Conservation (phyloP, 1,140 invertebrate genomes). For the Phenacoccus solenopsis region DNA sequence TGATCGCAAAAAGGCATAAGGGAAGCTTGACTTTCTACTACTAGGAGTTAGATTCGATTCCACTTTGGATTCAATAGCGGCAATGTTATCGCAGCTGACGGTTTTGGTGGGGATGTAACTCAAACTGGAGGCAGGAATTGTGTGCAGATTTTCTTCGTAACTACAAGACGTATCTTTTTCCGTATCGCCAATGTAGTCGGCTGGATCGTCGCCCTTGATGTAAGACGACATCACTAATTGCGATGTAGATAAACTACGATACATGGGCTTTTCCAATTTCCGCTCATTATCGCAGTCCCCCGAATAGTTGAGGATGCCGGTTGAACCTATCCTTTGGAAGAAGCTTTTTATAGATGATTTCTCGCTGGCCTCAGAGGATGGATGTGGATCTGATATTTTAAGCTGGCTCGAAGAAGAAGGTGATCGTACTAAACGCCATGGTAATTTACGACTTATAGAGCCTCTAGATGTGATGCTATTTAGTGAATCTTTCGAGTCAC, state of each 20-base stretch:
- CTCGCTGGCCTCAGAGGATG: slow-evolving; percentile 31
- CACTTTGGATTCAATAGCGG: slow-evolving; percentile 32
- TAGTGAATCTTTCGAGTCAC: slow-evolving; percentile 43
- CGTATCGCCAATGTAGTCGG: slow-evolving; percentile 55
- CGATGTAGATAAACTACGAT: slow-evolving; percentile 60
- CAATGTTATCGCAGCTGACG: slow-evolving; percentile 49
- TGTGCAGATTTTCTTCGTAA: background rate
- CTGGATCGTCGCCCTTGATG: slow-evolving; percentile 62
- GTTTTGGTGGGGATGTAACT: slow-evolving; percentile 41
- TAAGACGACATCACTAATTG: slow-evolving; percentile 52
- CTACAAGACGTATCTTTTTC: slow-evolving; percentile 34
- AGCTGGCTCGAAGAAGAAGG: slow-evolving; percentile 31
- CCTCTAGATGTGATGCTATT: slow-evolving; percentile 28
- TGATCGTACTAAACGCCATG: slow-evolving; percentile 23
- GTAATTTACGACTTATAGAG: slow-evolving; percentile 22
- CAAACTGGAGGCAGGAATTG: slow-evolving; percentile 32
- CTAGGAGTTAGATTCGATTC: slow-evolving; percentile 27
- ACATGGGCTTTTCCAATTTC: slow-evolving; percentile 35
- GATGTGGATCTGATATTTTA: slow-evolving; percentile 32
- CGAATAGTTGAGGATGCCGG: slow-evolving; percentile 51
- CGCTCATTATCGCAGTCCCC: background rate
- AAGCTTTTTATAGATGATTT: slow-evolving; percentile 53
- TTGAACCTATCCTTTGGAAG: slow-evolving; percentile 59
- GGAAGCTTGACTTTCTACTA: slow-evolving; percentile 47
- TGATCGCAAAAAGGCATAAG: slow-evolving; percentile 62